Conservation (phyloP, 2,113 vertebrate species). For the Brachyhypopomus occidentalis region DNA sequence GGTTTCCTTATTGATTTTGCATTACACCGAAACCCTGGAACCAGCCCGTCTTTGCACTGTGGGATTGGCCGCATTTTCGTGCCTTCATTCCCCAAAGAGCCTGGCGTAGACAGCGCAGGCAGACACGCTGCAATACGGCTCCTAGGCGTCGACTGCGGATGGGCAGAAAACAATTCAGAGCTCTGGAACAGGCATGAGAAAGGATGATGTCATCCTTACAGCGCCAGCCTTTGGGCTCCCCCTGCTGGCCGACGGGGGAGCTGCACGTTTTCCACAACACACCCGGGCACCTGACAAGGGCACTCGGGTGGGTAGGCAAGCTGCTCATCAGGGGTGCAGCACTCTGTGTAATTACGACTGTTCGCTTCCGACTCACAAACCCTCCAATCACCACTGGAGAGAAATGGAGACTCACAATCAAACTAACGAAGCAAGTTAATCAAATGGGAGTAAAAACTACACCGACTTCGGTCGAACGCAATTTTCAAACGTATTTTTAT, state of each 20-base stretch:
- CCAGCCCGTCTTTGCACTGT: not conserved
- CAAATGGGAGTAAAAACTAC: not conserved
- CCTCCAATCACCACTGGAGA: not conserved
- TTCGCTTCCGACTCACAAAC: not conserved
- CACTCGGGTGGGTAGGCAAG: not conserved
- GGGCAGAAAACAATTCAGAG: not conserved
- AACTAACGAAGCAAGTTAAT: not conserved
- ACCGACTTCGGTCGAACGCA: not conserved
- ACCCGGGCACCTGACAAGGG: conserved; percentile 28
- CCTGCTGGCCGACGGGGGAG: conserved; percentile 17
- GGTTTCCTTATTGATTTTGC: not conserved
- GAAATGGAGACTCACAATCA: not conserved
- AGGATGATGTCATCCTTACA: conserved; percentile 38
- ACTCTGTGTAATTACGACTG: not conserved
- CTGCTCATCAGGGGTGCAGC: not conserved
- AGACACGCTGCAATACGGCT: not conserved
- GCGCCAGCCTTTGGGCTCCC: not conserved
- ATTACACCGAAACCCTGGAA: not conserved
- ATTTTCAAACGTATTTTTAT: not conserved
- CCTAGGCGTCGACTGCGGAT: conserved; percentile 13
- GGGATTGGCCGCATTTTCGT: not conserved
- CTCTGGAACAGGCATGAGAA: conserved; percentile 17
- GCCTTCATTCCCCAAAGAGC: not conserved
- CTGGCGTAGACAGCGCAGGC: not conserved
- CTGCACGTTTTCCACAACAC: not conserved